Evolutionary conservation across 2,888 invertebrate genomes (phyloP).

Genomic region (Sepiola atlantica): DNA sequence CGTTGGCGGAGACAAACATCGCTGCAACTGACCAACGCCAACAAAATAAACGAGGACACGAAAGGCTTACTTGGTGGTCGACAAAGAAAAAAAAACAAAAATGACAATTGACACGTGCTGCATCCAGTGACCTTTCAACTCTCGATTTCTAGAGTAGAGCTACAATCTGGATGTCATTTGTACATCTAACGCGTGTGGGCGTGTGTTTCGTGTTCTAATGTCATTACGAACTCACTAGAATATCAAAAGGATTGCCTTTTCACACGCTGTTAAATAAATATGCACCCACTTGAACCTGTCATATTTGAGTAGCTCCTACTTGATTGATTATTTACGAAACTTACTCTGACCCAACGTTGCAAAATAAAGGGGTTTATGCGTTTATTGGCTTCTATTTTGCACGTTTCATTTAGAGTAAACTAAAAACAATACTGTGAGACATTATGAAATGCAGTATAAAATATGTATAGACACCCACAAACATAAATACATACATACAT

Average conservation of each 20-base stretch:
- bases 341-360: background rate
- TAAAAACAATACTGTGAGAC: too few species aligned
- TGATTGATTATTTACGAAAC: background rate
- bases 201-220: background rate
- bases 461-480: too few species aligned
- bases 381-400: too few species aligned
- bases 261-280: background rate
- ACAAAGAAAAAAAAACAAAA: background rate
- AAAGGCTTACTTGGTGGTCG: background rate
- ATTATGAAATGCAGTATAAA: too few species aligned
- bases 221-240: background rate
- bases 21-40: background rate
- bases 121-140: background rate
- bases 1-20: background rate
- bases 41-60: background rate
- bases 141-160: background rate
- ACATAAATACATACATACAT: too few species aligned
- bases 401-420: too few species aligned
- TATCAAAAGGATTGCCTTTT: background rate
- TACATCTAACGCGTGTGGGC: background rate
- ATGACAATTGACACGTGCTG: constrained; percentile 3
- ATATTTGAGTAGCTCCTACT: background rate
- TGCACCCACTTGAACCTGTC: background rate
- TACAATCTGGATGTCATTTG: background rate
- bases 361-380: too few species aligned